Evolutionary conservation across 2,888 invertebrate genomes (phyloP).

Genomic region (Allophyes oxyacanthae): DNA sequence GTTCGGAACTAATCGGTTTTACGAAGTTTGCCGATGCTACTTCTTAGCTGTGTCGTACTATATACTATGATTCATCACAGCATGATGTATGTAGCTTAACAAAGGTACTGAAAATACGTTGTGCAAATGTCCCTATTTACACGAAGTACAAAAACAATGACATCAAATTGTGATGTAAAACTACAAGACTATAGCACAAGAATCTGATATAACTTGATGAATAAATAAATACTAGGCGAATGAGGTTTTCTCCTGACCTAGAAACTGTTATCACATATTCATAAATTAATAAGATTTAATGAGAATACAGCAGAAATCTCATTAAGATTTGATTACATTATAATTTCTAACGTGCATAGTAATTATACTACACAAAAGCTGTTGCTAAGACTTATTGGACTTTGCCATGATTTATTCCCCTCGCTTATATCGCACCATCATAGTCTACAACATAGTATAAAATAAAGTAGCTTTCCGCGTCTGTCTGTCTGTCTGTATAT

Average conservation of each 20-base stretch:
- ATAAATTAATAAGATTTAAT: constrained; percentile 11
- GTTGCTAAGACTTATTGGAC: no score
- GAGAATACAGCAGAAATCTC: not conserved
- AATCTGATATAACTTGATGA: constrained; percentile 17
- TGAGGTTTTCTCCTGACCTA: constrained; percentile 31
- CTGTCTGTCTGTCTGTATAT: no score
- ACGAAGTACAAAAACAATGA: constrained; percentile 6
- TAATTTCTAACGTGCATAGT: no score
- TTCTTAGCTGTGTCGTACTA: no score
- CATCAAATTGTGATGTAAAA: constrained; percentile 21
- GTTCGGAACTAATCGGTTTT: no score
- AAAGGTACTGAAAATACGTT: not conserved
- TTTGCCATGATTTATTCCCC: no score
- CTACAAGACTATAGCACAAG: not conserved
- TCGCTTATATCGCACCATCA: no score
- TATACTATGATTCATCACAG: no score
- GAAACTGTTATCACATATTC: constrained; percentile 11
- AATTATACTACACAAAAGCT: no score
- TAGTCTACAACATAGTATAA: no score
- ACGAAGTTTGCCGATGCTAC: no score
- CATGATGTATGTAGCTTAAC: not conserved
- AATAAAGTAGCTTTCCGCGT: no score
- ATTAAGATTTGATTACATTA: not conserved
- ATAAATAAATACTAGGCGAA: constrained; percentile 22
- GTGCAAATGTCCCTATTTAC: not conserved